A percentile compares a stretch with the other conserved stretches of the same genome.
Conservation (phyloP, 2,113 vertebrate genomes). For the Asarcornis scutulata region DNA sequence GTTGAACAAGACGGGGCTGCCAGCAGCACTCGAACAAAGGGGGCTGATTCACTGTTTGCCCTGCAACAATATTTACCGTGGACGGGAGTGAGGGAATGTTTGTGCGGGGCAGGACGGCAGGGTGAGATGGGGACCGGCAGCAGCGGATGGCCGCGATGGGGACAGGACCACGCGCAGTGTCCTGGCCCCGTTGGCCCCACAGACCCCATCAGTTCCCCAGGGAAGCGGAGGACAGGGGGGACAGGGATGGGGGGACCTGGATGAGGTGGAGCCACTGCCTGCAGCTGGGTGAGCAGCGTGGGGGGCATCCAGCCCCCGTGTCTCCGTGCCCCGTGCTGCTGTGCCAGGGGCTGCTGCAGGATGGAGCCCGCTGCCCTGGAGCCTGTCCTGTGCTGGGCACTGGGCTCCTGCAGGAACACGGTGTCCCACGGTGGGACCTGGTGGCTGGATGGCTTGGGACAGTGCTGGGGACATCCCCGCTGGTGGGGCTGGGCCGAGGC, state of each 20-base stretch:
- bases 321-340: accelerated
- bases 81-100: slow-evolving; percentile 65
- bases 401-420: background rate
- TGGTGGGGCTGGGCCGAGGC: background rate
- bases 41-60: slow-evolving; percentile 74
- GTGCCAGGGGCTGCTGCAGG: background rate
- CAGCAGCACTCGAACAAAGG: slow-evolving; percentile 58
- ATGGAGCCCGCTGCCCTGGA: background rate
- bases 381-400: background rate
- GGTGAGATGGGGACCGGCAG: background rate
- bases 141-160: background rate
- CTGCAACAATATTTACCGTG: slow-evolving; percentile 70
- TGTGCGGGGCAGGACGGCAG: background rate
- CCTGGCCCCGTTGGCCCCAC: background rate
- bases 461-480: background rate
- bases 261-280: background rate
- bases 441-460: background rate
- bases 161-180: background rate
- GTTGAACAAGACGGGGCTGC: slow-evolving; percentile 63
- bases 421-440: background rate
- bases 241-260: background rate
- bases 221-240: too few relatives aligned
- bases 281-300: accelerated
- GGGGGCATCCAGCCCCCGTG: accelerated
- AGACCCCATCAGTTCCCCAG: background rate